phyloP scores from a whole-genome alignment of 2,888 invertebrate species.

The Orthosia cruda region DNA sequence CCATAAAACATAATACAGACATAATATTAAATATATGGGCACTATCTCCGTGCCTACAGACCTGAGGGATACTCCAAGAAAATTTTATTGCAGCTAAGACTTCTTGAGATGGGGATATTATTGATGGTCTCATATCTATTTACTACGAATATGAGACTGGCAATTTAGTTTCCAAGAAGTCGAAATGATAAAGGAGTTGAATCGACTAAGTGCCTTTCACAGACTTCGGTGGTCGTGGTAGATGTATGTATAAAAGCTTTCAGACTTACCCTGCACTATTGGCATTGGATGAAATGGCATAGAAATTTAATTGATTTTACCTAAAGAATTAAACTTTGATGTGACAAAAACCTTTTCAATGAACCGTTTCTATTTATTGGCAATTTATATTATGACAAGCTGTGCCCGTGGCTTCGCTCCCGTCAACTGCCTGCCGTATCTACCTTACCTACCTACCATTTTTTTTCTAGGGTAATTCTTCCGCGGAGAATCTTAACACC shows the following conservation, averaged over 20 bases:
- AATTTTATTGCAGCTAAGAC: conserved; percentile 15
- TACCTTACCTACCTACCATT: too few relatives aligned
- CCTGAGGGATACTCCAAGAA: conserved; percentile 19
- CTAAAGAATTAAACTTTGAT: not conserved
- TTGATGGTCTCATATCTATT: not conserved
- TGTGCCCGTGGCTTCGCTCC: too few relatives aligned
- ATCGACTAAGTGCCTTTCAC: conserved; percentile 3
- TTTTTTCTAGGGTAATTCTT: too few relatives aligned
- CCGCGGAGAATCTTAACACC: too few relatives aligned
- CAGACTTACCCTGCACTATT: not conserved
- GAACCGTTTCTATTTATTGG: too few relatives aligned
- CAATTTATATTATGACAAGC: too few relatives aligned
- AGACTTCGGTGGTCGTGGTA: not conserved
- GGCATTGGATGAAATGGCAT: conserved; percentile 1
- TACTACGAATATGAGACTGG: not conserved
- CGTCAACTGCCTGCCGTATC: too few relatives aligned
- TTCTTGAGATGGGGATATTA: not conserved
- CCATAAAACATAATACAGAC: conserved; percentile 23
- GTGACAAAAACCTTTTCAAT: conserved; percentile 8
- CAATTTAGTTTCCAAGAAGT: not conserved
- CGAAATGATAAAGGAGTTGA: not conserved
- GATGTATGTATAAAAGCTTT: not conserved
- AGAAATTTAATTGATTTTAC: not conserved
- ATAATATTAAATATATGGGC: conserved; percentile 24
- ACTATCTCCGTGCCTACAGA: conserved; percentile 23